phyloP scores from a whole-genome alignment of 2,113 vertebrate genomes.

The Ornithorhynchus anatinus region DNA sequence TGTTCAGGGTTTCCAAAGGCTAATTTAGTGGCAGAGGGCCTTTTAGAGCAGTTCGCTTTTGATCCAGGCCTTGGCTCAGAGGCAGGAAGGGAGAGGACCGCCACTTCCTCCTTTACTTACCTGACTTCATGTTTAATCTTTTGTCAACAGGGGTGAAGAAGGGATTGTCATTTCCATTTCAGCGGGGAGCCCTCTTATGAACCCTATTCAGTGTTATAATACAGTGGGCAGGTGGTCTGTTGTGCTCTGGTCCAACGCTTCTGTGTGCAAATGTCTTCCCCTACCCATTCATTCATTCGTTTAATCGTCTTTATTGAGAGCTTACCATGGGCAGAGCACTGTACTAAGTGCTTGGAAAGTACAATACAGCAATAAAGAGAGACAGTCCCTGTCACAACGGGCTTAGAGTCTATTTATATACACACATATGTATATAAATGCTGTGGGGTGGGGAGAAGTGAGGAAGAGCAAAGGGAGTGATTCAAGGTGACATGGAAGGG shows the following conservation, averaged over 20 bases:
- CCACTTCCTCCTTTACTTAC: slow-evolving; percentile 43
- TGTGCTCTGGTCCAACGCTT: background rate
- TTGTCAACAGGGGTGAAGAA: slow-evolving; percentile 4
- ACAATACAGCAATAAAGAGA: too few relatives aligned
- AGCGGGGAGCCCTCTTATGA: slow-evolving; percentile 12
- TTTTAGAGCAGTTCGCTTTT: slow-evolving; percentile 39
- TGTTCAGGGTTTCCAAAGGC: slow-evolving; percentile 40
- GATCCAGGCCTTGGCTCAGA: slow-evolving; percentile 17
- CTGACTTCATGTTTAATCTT: slow-evolving; percentile 25
- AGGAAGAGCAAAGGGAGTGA: too few relatives aligned
- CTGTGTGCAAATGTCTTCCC: too few relatives aligned
- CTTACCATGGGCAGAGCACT: too few relatives aligned
- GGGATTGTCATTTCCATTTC: slow-evolving; percentile 35
- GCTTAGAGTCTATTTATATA: too few relatives aligned
- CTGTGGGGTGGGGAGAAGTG: too few relatives aligned
- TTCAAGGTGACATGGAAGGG: too few relatives aligned
- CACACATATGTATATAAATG: too few relatives aligned
- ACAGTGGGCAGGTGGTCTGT: slow-evolving; percentile 20
- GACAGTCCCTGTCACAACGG: too few relatives aligned
- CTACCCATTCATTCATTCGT: too few relatives aligned
- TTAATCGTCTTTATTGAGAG: too few relatives aligned
- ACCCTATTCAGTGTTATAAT: slow-evolving; percentile 18
- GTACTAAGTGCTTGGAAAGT: too few relatives aligned
- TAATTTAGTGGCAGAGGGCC: slow-evolving; percentile 57
- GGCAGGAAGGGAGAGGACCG: background rate